These are phyloP conservation scores for Crocuta crocuta DNA, from an alignment of 2,113 vertebrate species.

Conservation along the genomic window DNA sequence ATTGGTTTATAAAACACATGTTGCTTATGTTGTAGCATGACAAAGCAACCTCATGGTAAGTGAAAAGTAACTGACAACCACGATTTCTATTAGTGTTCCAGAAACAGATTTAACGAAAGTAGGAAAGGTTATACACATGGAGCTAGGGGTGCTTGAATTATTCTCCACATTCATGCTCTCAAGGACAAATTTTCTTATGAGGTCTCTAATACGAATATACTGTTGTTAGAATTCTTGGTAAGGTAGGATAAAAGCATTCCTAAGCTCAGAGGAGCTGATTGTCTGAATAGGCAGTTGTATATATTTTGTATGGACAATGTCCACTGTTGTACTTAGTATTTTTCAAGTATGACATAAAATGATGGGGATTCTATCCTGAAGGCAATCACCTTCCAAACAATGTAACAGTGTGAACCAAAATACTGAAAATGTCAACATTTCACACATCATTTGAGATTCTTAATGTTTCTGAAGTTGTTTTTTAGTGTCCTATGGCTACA, in stretches of 20 bases:
- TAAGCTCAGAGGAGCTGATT: neutral
- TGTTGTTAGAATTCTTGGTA: neutral
- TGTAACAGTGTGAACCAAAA: neutral
- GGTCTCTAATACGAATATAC: neutral
- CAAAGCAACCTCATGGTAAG: neutral
- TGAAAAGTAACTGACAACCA: neutral
- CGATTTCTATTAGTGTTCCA: neutral
- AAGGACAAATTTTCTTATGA: neutral
- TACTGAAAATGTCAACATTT: slow-evolving; percentile 53
- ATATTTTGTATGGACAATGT: neutral
- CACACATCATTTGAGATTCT: slow-evolving; percentile 13
- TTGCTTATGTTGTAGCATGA: neutral
- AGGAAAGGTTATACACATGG: neutral
- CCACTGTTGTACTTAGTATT: neutral
- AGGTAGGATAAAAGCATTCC: neutral
- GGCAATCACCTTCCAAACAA: slow-evolving; percentile 48
- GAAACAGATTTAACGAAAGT: neutral
- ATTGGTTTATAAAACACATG: neutral
- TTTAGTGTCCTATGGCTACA: neutral
- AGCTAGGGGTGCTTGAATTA: neutral
- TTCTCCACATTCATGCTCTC: neutral
- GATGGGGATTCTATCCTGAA: slow-evolving; percentile 52
- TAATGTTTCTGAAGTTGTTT: neutral
- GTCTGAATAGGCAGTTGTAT: neutral
- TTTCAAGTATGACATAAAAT: slow-evolving; percentile 60